A percentile compares a stretch with the other conserved stretches of the same genome.
phyloP scores from a whole-genome alignment of 2,113 vertebrate species.

The Thunnus thynnus region DNA sequence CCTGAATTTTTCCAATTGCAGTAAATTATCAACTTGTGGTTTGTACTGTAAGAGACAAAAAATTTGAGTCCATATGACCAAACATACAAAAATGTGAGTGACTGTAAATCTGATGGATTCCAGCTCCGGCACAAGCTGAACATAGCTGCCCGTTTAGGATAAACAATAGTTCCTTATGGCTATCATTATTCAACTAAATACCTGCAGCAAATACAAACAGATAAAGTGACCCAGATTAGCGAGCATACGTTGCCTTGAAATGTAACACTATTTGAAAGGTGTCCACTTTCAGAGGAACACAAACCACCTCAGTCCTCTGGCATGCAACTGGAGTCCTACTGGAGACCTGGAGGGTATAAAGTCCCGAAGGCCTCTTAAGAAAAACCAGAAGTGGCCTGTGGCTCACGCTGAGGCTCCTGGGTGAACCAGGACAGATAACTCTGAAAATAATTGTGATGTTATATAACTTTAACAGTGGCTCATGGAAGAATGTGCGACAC shows the following conservation, averaged over 20 bases:
- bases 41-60: background rate
- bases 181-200: conserved; percentile 60
- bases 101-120: background rate
- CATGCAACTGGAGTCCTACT: conserved; percentile 75
- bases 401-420: conserved; percentile 27
- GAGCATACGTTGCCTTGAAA: conserved; percentile 76
- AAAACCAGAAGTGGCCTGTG: conserved; percentile 46
- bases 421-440: conserved; percentile 23
- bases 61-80: background rate
- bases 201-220: conserved; percentile 73
- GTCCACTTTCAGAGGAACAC: conserved; percentile 82
- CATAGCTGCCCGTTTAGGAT: conserved; percentile 13
- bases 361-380: conserved; percentile 55
- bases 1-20: too few species aligned
- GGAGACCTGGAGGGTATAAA: conserved; percentile 62
- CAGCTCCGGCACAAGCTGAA: conserved; percentile 19
- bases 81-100: background rate
- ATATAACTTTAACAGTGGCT: conserved; percentile 25
- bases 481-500: conserved; percentile 56
- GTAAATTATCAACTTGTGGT: background rate
- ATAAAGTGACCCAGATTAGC: conserved; percentile 81
- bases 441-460: conserved; percentile 43
- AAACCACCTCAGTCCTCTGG: conserved; percentile 75
- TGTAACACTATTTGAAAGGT: conserved; percentile 81
- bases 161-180: conserved; percentile 16